These are phyloP conservation scores for Esox niger DNA, from an alignment of 2,113 vertebrate genomes.

Conservation along the genomic window DNA sequence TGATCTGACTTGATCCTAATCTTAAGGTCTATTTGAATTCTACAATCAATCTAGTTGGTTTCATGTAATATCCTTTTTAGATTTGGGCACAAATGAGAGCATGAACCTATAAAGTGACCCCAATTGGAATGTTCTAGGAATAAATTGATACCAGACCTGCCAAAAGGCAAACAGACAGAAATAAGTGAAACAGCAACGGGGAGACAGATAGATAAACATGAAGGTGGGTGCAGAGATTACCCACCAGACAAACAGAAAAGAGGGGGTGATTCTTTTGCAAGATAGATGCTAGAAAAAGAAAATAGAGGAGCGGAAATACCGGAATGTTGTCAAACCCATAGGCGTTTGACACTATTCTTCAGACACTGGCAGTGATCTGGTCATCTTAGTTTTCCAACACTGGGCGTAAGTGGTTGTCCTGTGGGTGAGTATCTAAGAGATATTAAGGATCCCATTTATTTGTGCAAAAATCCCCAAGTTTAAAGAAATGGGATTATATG, in stretches of 20 bases:
- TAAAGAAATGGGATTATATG: background rate
- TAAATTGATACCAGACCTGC: constrained; percentile 28
- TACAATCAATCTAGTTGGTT: background rate
- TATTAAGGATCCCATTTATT: constrained; percentile 20
- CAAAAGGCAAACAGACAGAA: constrained; percentile 56
- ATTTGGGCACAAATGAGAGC: no score
- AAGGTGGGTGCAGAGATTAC: constrained; percentile 36
- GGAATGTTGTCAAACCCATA: constrained; percentile 4
- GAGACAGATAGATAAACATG: constrained; percentile 47
- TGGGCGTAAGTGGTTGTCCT: background rate
- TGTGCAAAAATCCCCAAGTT: constrained; percentile 11
- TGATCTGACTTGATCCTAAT: no score
- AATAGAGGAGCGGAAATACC: background rate
- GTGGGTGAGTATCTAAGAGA: constrained; percentile 21
- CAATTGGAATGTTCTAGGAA: constrained; percentile 21
- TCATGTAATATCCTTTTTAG: background rate
- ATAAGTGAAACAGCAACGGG: constrained; percentile 3
- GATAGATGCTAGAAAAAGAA: background rate
- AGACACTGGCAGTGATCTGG: constrained; percentile 34
- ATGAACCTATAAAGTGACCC: background rate
- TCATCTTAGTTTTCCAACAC: constrained; percentile 20
- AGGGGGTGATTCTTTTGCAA: background rate
- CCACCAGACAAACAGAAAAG: constrained; percentile 11
- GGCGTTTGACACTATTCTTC: constrained; percentile 17
- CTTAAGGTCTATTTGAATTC: background rate